A percentile compares a stretch with the other conserved stretches of the same genome.
phyloP scores from a whole-genome alignment of 2,888 invertebrate species.

The Dione vanillae region DNA sequence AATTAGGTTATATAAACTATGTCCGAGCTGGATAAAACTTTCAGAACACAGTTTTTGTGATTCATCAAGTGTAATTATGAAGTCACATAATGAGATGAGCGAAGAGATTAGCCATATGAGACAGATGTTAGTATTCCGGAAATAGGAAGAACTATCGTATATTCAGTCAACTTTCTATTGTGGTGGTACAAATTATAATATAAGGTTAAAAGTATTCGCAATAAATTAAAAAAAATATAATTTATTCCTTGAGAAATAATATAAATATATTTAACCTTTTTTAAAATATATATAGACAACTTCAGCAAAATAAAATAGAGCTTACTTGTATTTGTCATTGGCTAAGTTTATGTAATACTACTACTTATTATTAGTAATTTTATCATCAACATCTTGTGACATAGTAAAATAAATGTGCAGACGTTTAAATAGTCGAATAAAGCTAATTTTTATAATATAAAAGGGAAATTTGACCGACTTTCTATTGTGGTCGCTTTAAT shows the following conservation, averaged over 20 bases:
- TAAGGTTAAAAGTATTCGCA: not conserved
- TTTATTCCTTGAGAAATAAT: not conserved
- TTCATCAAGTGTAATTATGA: not conserved
- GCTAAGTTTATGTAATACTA: not conserved
- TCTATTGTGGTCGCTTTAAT: constrained; percentile 44
- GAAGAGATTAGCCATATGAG: constrained; percentile 13
- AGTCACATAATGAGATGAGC: constrained; percentile 20
- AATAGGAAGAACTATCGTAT: constrained; percentile 16
- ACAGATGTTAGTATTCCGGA: constrained; percentile 7
- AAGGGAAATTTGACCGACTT: constrained; percentile 45
- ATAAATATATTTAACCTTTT: not conserved
- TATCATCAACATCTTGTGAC: constrained; percentile 2
- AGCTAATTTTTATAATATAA: constrained; percentile 41
- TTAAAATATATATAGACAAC: not conserved
- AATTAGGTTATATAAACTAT: no score
- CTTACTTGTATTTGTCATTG: not conserved
- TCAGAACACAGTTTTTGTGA: not conserved
- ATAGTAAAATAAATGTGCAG: constrained; percentile 19
- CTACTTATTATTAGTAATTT: not conserved
- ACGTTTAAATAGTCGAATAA: constrained; percentile 26
- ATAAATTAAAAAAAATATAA: not conserved
- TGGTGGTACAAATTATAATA: constrained; percentile 4
- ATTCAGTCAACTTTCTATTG: constrained; percentile 10
- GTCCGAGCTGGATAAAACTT: not conserved
- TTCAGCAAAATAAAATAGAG: not conserved